Base-by-base conservation (phyloP, 2,113 vertebrate genomes). In the Perca fluviatilis region DNA sequence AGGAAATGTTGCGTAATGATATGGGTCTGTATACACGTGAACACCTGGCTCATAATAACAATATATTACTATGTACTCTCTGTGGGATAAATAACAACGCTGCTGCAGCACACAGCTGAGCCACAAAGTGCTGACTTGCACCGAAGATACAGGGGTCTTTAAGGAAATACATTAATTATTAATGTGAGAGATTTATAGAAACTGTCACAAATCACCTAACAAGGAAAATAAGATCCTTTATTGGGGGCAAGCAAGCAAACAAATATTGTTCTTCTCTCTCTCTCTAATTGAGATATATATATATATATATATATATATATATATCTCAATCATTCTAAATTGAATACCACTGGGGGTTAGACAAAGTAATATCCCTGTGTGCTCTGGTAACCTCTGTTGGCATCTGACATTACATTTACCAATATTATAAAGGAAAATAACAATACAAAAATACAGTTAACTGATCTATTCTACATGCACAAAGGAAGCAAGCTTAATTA, bases 31-130 rank as follows among this genome's bases (percentile, higher is more conserved):
- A 27, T 40, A 62, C 61, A 69, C 21, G 30, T 16, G 74, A 80
- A 86, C 95, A 95, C 91, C 94, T 94, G 95, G 92, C 78, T 88
- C 84, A 85, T 80, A 92, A 95, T 86, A 93, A 94, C 91, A 91
- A 43, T 43, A 3, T 43, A 43, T 43, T 88, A 66, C 77, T 62
- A 85, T 58, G 62, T 65, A 62, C 83, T 67, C 76, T 87, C 69
- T n/a, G 58, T 10, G 58, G 83, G 74, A 87, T 85, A 82, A 82
- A 89, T 85, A 86, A 85, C 80, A 69, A 75, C 68, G 25, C 16
- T 8, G 30, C 23, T 8, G 30, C 23, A 36, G 61, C 73, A 56
- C 64, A 82, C 91, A 87, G 87, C 90, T 89, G 87, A 77, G 81
- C 25, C 19, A 80, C 70, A 83, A 77, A 79, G 40, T 64, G 80